Evolutionary conservation across 1,140 invertebrate species (phyloP), one percentile per base, ranked within the genome.

Genomic region (Aphelinus atriplicis): DNA sequence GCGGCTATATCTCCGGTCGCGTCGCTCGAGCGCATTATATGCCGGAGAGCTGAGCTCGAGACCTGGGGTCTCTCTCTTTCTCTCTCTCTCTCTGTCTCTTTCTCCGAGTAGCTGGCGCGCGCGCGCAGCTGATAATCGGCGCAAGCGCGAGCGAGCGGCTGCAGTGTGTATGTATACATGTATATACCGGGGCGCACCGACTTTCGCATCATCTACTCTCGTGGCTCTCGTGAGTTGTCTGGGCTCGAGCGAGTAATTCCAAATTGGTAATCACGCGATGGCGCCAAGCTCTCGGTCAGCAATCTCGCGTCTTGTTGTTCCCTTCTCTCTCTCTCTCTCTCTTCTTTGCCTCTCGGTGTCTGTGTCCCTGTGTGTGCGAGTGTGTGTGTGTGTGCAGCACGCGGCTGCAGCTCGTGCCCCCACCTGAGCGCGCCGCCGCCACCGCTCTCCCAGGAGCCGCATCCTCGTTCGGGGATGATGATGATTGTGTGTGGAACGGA

Each of bases 231-330:
- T 26, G 26, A 26, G 26, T 26, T 26, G 26, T 26, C 26, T 26
- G 26, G 26, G 26, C 26, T 26, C 26, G 26, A 26, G 26, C 26
- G 26, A 56, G 83, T 85, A 88, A 88, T 87, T 88, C 84, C 82
- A 88, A 88, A 88, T 88, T 88, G 86, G 86, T 88, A 88, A 88
- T 88, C 85, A 86, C 85, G 85, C 87, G 85, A 88, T 87, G 87
- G 87, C 87, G 87, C 87, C 87, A 88, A 86, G 80, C 86, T 84
- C 82, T 84, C 81, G 85, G 82, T 85, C 83, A 85, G 85, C 83
- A 88, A 87, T 88, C 85, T 87, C 82, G 80, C 75, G 81, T 86
- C 83, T 87, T 84, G 82, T 86, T 86, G 80, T 82, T 84, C 61
- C 80, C 58, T 51, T 74, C 72, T 74, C 72, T 74, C 10, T 58